Evolutionary conservation across 1,140 invertebrate genomes (phyloP).

Genomic region (Caenorhabditis elegans): DNA sequence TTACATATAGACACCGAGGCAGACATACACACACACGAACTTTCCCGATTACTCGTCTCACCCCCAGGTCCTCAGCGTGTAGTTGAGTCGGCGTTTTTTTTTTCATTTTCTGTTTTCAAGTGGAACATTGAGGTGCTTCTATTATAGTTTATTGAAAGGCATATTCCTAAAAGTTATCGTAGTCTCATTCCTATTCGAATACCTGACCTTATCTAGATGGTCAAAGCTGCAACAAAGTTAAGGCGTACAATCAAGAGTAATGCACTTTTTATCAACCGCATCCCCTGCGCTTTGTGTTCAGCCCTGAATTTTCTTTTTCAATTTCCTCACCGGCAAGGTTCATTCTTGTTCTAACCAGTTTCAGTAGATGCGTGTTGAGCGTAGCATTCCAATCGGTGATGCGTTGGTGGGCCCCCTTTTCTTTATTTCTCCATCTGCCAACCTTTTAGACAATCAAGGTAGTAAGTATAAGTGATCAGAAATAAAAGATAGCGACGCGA

Average conservation of each 20-base stretch:
- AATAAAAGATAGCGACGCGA: neutral
- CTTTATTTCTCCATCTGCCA: neutral
- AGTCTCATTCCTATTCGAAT: neutral
- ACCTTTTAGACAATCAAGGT: slow-evolving; percentile 1
- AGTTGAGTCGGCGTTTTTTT: slow-evolving; percentile 7
- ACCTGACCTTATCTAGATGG: neutral
- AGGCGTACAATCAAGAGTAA: neutral
- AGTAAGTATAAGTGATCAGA: neutral
- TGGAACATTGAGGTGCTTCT: no score
- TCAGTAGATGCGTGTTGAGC: neutral
- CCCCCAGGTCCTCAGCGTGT: slow-evolving; percentile 21
- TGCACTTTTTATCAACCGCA: slow-evolving; percentile 5
- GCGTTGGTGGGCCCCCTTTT: neutral
- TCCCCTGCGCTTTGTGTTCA: neutral
- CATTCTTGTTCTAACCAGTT: neutral
- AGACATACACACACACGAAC: slow-evolving; percentile 11
- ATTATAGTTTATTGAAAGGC: neutral
- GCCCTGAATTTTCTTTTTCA: neutral
- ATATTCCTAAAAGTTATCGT: neutral
- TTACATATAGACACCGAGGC: neutral
- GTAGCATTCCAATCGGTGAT: neutral
- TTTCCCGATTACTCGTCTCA: slow-evolving; percentile 27
- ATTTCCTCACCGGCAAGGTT: neutral
- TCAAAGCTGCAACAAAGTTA: neutral
- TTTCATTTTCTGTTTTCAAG: neutral